Percentiles rank a stretch among this genome's conserved stretches.
phyloP scores from a whole-genome alignment of 2,888 invertebrate species.

The Lasioglossum villosulum region DNA sequence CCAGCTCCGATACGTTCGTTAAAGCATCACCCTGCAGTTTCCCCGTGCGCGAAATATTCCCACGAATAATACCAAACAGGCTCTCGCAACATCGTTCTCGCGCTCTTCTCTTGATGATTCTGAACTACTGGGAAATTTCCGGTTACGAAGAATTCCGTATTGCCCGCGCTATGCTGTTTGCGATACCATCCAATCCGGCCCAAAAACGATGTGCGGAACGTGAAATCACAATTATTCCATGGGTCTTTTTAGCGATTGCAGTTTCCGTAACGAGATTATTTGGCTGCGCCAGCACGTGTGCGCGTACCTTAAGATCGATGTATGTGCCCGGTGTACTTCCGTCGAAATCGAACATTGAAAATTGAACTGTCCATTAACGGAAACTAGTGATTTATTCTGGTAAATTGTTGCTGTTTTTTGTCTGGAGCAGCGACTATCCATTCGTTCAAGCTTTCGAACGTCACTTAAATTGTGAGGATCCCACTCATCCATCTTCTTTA shows the following conservation, averaged over 20 bases:
- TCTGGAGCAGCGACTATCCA: neutral
- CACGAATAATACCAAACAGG: neutral
- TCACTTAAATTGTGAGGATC: neutral
- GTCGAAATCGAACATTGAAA: neutral
- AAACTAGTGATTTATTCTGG: neutral
- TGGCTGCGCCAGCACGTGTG: neutral
- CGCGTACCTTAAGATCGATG: neutral
- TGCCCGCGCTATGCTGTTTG: neutral
- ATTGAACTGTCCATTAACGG: neutral
- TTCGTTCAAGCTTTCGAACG: neutral
- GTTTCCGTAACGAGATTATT: neutral
- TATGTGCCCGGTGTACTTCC: neutral
- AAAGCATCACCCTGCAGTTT: slow-evolving; percentile 56
- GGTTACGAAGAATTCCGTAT: neutral
- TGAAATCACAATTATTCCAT: neutral
- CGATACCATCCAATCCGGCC: neutral
- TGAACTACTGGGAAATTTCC: neutral
- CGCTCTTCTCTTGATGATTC: neutral
- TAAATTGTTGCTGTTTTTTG: slow-evolving; percentile 5
- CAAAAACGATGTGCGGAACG: neutral
- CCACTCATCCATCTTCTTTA: slow-evolving; percentile 19
- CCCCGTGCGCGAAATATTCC: slow-evolving; percentile 38
- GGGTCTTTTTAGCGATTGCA: neutral
- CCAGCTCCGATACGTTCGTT: slow-evolving; percentile 44
- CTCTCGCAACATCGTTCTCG: neutral